phyloP scores from a whole-genome alignment of 2,113 vertebrate genomes.

The Eurystomus gularis region DNA sequence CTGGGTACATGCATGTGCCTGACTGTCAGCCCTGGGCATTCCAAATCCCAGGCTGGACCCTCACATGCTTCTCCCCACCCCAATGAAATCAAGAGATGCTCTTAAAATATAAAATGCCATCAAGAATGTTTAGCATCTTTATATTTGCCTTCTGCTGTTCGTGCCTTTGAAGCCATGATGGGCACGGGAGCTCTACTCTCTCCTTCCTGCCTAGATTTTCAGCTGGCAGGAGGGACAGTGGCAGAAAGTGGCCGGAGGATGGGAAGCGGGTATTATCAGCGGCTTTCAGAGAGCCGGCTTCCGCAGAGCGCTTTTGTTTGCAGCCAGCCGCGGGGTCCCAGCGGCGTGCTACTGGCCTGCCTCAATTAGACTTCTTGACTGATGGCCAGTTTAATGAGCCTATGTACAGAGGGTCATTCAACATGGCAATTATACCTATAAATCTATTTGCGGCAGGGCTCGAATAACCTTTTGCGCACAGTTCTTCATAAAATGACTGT shows the following conservation, averaged over 20 bases:
- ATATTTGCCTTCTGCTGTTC: not conserved
- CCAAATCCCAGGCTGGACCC: fast-evolving
- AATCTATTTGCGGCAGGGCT: conserved; percentile 74
- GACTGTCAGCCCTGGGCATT: not conserved
- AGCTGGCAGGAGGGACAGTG: not conserved
- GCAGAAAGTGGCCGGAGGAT: not conserved
- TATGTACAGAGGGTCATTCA: conserved; percentile 78
- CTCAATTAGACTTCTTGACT: conserved; percentile 79
- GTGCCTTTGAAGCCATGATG: not conserved
- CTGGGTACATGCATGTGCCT: fast-evolving
- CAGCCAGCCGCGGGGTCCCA: conserved; percentile 16
- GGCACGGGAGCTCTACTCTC: not conserved
- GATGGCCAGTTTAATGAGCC: conserved; percentile 82
- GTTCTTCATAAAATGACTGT: conserved; percentile 74
- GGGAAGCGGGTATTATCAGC: not conserved
- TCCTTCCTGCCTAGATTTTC: not conserved
- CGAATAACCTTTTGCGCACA: conserved; percentile 69
- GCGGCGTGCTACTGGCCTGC: conserved; percentile 5
- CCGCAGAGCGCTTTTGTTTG: not conserved
- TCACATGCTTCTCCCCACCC: not conserved
- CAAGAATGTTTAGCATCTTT: not conserved
- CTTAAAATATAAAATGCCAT: not conserved
- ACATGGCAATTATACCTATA: conserved; percentile 76
- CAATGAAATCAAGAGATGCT: not conserved
- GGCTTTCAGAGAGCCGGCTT: not conserved